Conservation (phyloP, 2,113 vertebrate genomes). For the Philantomba maxwellii region DNA sequence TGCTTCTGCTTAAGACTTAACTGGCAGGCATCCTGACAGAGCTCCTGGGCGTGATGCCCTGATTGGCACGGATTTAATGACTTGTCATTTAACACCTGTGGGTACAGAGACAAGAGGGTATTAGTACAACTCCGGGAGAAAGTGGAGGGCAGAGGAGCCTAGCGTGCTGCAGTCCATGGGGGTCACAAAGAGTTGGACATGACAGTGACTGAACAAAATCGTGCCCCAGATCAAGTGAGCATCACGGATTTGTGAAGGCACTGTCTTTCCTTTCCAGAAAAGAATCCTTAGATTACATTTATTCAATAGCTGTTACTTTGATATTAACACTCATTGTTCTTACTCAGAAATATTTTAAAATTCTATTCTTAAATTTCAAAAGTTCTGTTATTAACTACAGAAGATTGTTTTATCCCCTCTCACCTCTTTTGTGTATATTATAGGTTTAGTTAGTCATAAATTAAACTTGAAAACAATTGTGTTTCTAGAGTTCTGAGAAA, state of each 20-base stretch:
- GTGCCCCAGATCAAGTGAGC: neutral
- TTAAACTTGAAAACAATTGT: conserved; percentile 24
- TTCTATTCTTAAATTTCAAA: conserved; percentile 25
- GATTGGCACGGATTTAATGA: conserved; percentile 46
- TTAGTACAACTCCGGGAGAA: neutral
- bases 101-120: neutral
- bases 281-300: neutral
- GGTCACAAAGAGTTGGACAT: neutral
- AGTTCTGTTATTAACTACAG: neutral
- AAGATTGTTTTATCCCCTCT: neutral
- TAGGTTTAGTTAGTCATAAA: neutral
- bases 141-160: neutral
- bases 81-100: conserved; percentile 43
- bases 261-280: neutral
- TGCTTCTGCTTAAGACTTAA: conserved; percentile 21
- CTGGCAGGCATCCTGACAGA: conserved; percentile 34
- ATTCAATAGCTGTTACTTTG: neutral
- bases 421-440: neutral
- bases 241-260: neutral
- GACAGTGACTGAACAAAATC: neutral
- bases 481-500: conserved; percentile 12
- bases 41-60: conserved; percentile 20
- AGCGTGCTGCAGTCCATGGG: neutral
- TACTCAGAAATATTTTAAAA: neutral
- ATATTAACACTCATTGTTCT: neutral